Conservation (phyloP, 2,797 vertebrate genomes). For the Neomorphus geoffroyi region DNA sequence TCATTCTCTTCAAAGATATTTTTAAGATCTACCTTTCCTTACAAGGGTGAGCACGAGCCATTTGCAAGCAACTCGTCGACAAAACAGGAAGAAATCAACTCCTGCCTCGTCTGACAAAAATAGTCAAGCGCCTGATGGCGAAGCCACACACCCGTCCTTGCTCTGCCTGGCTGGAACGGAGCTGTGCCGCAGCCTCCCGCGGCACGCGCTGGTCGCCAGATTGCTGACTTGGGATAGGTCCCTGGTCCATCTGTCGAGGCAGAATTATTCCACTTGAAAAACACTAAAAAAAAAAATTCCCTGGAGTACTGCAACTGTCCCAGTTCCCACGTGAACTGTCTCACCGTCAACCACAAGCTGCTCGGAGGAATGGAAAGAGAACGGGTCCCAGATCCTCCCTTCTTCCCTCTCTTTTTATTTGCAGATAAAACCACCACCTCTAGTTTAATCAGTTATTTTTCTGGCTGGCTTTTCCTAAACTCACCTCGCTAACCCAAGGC, state of each 20-base stretch:
- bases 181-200: background rate
- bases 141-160: background rate
- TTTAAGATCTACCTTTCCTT: slow-evolving; percentile 1
- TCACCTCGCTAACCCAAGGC: background rate
- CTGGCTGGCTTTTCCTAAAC: background rate
- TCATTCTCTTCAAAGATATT: background rate
- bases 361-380: background rate
- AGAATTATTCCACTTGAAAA: background rate
- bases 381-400: background rate
- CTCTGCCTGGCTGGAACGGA: background rate
- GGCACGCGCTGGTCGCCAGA: background rate
- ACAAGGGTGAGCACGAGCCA: background rate
- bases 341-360: background rate
- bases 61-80: background rate
- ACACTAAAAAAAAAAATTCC: background rate
- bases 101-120: background rate
- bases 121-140: background rate
- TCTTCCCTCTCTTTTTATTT: background rate
- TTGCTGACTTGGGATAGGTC: background rate
- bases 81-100: background rate
- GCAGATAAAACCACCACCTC: background rate
- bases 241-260: background rate
- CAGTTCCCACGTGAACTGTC: background rate
- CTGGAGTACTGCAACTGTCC: background rate
- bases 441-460: background rate